A percentile compares a stretch with the other conserved stretches of the same genome.
Evolutionary conservation across 2,113 vertebrate genomes (phyloP).

Genomic region (Acrocephalus kingi): DNA sequence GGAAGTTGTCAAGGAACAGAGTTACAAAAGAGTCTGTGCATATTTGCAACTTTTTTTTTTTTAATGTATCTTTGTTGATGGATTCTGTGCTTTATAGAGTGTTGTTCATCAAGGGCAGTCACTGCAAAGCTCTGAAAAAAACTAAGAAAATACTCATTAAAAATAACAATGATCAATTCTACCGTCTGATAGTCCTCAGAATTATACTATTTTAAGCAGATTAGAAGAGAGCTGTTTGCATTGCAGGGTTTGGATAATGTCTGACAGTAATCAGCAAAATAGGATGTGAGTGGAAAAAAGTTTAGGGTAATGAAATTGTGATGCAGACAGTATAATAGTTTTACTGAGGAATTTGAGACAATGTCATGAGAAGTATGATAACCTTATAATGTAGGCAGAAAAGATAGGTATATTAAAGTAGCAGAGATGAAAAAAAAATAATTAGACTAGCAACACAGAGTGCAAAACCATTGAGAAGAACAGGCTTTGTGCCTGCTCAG

Average conservation of each 20-base stretch:
- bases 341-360: slow-evolving; percentile 4
- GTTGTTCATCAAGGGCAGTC: background rate
- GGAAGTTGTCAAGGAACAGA: background rate
- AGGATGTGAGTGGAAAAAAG: background rate
- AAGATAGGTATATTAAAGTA: background rate
- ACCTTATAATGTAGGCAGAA: background rate
- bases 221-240: background rate
- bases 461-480: background rate
- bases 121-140: background rate
- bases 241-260: background rate
- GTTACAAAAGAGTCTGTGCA: background rate
- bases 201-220: slow-evolving; percentile 31
- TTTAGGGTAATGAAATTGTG: background rate
- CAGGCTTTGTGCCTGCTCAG: background rate
- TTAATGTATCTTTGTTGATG: background rate
- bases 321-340: background rate
- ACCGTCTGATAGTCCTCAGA: background rate
- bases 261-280: slow-evolving; percentile 23
- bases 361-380: background rate
- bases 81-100: background rate
- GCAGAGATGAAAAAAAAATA: background rate
- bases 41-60: background rate
- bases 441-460: background rate
- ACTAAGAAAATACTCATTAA: background rate
- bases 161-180: slow-evolving; percentile 9